Conservation (phyloP, 30 jellyfish, hydroid and myxozoan species). For the Cassiopea xamachana region DNA sequence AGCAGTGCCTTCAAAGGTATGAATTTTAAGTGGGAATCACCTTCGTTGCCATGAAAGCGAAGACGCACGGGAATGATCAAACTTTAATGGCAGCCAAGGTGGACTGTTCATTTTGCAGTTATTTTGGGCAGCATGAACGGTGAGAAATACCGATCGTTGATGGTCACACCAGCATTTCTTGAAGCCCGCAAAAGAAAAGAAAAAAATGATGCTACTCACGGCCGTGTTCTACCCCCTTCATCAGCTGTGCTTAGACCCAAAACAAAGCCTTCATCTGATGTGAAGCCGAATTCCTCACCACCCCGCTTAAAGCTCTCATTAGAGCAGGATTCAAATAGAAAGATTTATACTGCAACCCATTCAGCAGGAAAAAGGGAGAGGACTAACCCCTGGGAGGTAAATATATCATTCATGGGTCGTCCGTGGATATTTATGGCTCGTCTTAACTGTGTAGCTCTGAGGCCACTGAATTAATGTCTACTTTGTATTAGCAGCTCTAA, state of each 20-base stretch:
- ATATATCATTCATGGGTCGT: neutral
- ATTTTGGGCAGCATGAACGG: slow-evolving; percentile 23
- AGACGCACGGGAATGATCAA: slow-evolving; percentile 1
- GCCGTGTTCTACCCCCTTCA: slow-evolving; percentile 66
- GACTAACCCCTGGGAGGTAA: neutral
- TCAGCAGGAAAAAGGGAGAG: neutral
- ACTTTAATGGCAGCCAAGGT: neutral
- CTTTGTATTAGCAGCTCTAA: too few relatives aligned
- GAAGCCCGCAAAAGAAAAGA: slow-evolving; percentile 76
- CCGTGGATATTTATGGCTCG: neutral
- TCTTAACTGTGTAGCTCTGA: neutral
- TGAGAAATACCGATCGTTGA: slow-evolving; percentile 38
- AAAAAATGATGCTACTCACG: slow-evolving; percentile 42
- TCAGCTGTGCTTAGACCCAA: neutral
- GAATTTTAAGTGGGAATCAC: neutral
- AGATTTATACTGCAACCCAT: neutral
- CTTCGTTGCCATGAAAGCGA: slow-evolving; percentile 7
- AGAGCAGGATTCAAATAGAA: neutral
- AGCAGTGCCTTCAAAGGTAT: neutral
- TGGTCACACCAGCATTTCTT: slow-evolving; percentile 82
- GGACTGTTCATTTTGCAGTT: neutral
- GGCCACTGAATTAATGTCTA: neutral
- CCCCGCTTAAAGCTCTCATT: neutral
- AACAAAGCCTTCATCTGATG: neutral
- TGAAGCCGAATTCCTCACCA: neutral